phyloP scores from a whole-genome alignment of 1,140 invertebrate genomes.

The Musca domestica region DNA sequence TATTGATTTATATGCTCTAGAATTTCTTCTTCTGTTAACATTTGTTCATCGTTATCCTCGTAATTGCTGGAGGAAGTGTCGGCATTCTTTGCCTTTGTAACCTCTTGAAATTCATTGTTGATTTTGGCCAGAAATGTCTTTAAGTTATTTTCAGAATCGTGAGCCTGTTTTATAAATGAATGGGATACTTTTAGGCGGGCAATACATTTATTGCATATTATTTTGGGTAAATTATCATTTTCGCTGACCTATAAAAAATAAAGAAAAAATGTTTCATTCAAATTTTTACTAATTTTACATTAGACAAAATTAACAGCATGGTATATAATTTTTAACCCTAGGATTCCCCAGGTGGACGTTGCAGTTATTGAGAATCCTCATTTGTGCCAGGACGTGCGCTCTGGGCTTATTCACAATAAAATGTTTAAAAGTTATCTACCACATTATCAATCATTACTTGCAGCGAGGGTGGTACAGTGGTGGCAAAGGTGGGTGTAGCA shows the following conservation, averaged over 20 bases:
- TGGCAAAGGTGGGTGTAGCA: no score
- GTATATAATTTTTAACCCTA: no score
- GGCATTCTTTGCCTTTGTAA: conserved; percentile 16
- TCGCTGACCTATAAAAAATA: conserved; percentile 6
- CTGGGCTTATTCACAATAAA: no score
- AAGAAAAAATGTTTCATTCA: neutral
- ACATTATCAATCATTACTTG: no score
- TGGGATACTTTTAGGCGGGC: conserved; percentile 24
- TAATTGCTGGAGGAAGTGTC: neutral
- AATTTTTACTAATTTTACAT: neutral
- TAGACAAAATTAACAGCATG: neutral
- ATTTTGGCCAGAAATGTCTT: conserved; percentile 29
- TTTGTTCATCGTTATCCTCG: neutral
- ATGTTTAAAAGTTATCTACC: no score
- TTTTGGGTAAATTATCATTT: conserved; percentile 27
- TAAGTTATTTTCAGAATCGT: conserved; percentile 26
- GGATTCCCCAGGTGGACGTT: no score
- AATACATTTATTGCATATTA: conserved; percentile 27
- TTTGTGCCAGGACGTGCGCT: no score
- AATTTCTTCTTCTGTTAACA: conserved; percentile 7
- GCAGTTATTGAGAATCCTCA: no score
- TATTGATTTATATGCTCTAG: neutral
- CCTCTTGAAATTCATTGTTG: conserved; percentile 28
- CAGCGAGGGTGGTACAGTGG: no score
- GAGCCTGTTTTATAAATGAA: conserved; percentile 21